Conservation (phyloP, 2,888 invertebrate genomes). For the Unio delphinus region DNA sequence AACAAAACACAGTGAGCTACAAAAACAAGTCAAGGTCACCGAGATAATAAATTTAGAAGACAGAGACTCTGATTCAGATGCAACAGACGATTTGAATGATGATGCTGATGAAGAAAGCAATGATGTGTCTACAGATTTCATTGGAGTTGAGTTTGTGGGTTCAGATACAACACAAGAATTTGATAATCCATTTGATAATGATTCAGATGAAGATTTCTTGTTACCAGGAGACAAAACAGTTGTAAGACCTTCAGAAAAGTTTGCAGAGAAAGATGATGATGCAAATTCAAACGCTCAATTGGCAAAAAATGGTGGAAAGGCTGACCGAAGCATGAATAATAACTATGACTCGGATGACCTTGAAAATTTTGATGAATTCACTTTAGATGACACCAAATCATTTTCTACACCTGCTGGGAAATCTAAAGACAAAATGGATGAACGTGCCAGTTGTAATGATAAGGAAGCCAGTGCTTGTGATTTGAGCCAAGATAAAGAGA, state of each 20-base stretch:
- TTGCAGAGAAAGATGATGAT: too few species aligned
- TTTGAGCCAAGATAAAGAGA: too few species aligned
- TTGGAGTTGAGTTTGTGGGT: too few species aligned
- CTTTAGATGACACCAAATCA: constrained; percentile 26
- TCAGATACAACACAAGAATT: too few species aligned
- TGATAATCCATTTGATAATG: too few species aligned
- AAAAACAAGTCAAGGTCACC: not conserved
- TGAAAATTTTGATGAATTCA: constrained; percentile 44
- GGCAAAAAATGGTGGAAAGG: not conserved
- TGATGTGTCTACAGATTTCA: not conserved
- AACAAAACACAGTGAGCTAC: not conserved
- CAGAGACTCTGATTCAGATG: not conserved
- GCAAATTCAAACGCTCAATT: too few species aligned
- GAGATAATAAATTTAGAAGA: not conserved
- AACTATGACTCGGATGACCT: constrained; percentile 38
- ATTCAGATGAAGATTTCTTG: too few species aligned
- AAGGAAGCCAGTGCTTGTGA: constrained; percentile 12
- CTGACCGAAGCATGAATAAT: constrained; percentile 3
- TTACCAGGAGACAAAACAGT: too few species aligned
- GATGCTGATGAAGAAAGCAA: not conserved
- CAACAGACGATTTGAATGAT: not conserved
- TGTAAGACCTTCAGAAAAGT: too few species aligned
- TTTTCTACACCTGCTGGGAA: not conserved
- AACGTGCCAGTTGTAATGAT: constrained; percentile 1
- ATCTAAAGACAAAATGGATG: not conserved